Base-by-base conservation (phyloP, 2,113 vertebrate genomes). In the Cryptomyrus ogoouensis region DNA sequence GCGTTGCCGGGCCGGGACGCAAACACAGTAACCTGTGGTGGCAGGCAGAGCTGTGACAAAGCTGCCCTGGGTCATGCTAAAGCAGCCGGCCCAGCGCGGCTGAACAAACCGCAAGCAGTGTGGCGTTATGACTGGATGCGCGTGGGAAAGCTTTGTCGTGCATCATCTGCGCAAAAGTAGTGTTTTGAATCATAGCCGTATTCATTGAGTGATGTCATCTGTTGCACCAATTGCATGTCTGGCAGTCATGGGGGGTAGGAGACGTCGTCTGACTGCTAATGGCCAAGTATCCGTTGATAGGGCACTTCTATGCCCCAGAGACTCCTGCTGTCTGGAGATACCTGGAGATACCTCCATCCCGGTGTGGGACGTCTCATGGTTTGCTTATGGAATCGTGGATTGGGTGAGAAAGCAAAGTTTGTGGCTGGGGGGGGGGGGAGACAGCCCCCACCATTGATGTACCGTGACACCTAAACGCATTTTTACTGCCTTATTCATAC, bases 321-420 rank as follows among this genome's bases (percentile, higher is more conserved):
- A 24, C 42, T 95, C n/a, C 94, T 96, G 13, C 89, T 95, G 58
- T 95, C 93, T 46, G 95, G 94, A 91, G 94, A 95, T 92, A 93
- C 93, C 1, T 2, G 31, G 31, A 35, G 31, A 35, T 35, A 35
- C 31, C 31, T 35, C 80, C 46, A 90, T 95, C 89, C 92, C 94
- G 19, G 70, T 94, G 53, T 95, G 94, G 94, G 94, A 95, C 87
- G 93, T 95, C 88, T 92, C 91, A 70, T 31, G 88, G n/a, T 94
- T 92, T 39, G 93, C 90, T 7, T 87, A 94, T 21, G 49, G 90
- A 3, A 24, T 86, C 24, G 88, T 83, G 49, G 83, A 90, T 2
- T 24, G 92, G 89, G 93, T 94, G 88, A 90, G 89, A 17, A 44
- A 39, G 47, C n/a, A 42, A 24, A 39, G n/a, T 70, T 84, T 47